A percentile compares a stretch with the other conserved stretches of the same genome.
Evolutionary conservation across 2,888 invertebrate genomes (phyloP).

Genomic region (Ectemnius lituratus): DNA sequence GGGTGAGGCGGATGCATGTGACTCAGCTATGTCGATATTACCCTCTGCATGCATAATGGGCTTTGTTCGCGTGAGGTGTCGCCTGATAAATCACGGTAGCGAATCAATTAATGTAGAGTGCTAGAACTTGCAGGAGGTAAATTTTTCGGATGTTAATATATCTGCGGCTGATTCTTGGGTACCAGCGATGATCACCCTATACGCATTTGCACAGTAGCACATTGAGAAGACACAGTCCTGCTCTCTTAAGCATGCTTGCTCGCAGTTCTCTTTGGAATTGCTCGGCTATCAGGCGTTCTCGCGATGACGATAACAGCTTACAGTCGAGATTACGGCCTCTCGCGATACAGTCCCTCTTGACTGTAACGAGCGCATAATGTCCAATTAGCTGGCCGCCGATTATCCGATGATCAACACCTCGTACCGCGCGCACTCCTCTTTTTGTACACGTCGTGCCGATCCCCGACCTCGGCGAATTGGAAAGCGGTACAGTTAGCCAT

Average conservation of each 20-base stretch:
- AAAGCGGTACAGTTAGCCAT: conserved; percentile 2
- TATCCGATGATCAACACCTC: conserved; percentile 6
- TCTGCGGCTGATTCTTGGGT: too few species aligned
- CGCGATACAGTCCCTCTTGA: neutral
- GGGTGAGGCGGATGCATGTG: too few species aligned
- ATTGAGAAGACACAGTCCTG: neutral
- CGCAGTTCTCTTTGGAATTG: conserved; percentile 14
- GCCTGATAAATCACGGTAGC: neutral
- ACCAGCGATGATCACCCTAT: too few species aligned
- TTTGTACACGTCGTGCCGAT: too few species aligned
- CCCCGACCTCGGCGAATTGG: neutral
- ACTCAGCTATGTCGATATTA: too few species aligned
- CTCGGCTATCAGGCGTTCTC: conserved; percentile 35
- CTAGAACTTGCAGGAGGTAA: neutral
- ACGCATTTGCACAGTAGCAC: too few species aligned
- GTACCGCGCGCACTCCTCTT: neutral
- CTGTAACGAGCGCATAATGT: conserved; percentile 23
- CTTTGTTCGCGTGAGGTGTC: too few species aligned
- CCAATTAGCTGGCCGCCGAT: conserved; percentile 26
- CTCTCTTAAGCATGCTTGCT: conserved; percentile 12
- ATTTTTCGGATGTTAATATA: too few species aligned
- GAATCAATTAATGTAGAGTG: conserved; percentile 25
- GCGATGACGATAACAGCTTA: conserved; percentile 26
- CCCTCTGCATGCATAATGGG: too few species aligned
- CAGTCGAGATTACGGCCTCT: conserved; percentile 6